Evolutionary conservation across 2,113 vertebrate genomes (phyloP), one percentile per base, ranked within the genome.

Genomic region (Baryphthengus martii): DNA sequence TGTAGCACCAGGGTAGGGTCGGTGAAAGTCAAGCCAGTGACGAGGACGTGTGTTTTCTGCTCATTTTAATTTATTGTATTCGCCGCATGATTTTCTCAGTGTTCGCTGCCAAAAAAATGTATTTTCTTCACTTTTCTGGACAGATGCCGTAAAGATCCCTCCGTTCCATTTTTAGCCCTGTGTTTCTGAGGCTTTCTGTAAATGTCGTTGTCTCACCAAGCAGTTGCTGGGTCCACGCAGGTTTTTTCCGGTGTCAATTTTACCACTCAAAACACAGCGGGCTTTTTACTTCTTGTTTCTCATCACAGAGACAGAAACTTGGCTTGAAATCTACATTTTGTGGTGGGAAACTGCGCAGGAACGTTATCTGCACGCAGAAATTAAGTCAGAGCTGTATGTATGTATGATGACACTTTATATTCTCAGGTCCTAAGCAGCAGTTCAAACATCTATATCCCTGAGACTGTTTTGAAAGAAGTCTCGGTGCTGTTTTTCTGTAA

Each of bases 91-190:
- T 73, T 90, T 94, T 73, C 52, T 63, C 45, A 21, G 50, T 23
- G n/a, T 29, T 80, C 29, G 7, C 58, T 88, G 88, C 91, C 92
- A 93, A 88, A 82, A 88, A 82, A 85, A 55, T 21, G 3, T 73
- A 4, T 83, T 95, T 94, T 85, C n/a, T 91, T 86, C 72, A 14
- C 37, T 70, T 90, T 80, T 55, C 26, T 93, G 89, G 85, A 90
- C 45, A 58, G 71, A 55, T 67, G 79, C 90, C 75, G 55, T 83
- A 31, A 58, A 88, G 67, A 76, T 88, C 35, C 37, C 45, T 47
- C 50, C 21, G 63, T 42, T 80, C 83, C 39, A n/a, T 59, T 88
- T 82, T 83, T 86, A 93, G 63, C 49, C 9, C 7, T 19, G 23
- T 31, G 23, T 53, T 85, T 85, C 75, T 66, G 55, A 90, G 78